Evolutionary conservation across 2,797 vertebrate species (phyloP), one percentile per base, ranked within the genome.

Genomic region (Gallirallus australis): DNA sequence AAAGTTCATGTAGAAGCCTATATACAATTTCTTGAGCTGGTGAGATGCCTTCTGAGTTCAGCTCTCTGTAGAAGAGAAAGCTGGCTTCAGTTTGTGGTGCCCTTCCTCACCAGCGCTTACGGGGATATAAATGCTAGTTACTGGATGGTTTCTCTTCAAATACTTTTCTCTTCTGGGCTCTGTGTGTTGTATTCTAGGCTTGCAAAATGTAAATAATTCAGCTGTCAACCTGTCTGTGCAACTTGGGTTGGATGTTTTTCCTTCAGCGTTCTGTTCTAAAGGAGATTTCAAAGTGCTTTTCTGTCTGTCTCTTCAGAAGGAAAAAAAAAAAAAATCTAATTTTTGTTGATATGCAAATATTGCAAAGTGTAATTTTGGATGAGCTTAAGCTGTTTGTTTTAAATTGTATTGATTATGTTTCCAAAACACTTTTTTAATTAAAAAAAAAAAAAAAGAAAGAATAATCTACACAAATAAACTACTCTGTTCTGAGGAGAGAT

Each of bases 341-440:
- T 90, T 81, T 82, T 79, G 31, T 83, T 76, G 61, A 59, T 83
- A 17, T 0, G 28, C 73, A 48, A 30, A 63, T 82, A 68, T 9
- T 3, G 3, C 30, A 35, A 57, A 82, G 45, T 28, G 11, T 31
- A 13, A 52, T 33, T 86, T 87, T 75, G 0, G 0, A 3, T 23
- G 73, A 77, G 28, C 45, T 82, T 52, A 50, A 65, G 39, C 54
- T 42, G 9, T 60, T 86, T 14, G 3, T 37, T 35, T 83, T 82
- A 54, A 77, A 77, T 77, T 80, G 52, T 47, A 53, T 84, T 72
- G 39, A 75, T 88, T 56, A 42, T 12, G 12, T 53, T 90, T 79
- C 66, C 30, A 21, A 54, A 93, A 12, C 21, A 8, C 30, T 71
- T 66, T 39, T 66, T 52, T 6, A 71, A 40, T 64, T 35, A 35